Conservation (phyloP, 2,113 vertebrate species). For the Isichthys henryi region DNA sequence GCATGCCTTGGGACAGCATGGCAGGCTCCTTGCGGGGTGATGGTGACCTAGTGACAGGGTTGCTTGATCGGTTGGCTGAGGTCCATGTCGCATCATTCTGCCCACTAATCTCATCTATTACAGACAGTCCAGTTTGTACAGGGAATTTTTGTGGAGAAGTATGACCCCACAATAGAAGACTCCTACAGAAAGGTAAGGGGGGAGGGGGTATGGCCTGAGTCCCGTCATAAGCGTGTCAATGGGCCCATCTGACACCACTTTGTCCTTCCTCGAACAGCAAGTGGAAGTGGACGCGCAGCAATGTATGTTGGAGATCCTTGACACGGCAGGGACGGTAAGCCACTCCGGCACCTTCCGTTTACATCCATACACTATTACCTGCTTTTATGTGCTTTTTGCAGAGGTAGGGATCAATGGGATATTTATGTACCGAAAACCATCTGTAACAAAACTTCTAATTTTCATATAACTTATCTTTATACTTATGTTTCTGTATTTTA, state of each 20-base stretch:
- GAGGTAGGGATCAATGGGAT: neutral
- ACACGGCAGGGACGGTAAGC: conserved; percentile 96
- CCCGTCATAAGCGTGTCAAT: neutral
- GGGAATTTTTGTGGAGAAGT: conserved; percentile 99
- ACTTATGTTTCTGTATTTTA: neutral
- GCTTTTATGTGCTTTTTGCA: neutral
- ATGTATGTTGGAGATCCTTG: conserved; percentile 98
- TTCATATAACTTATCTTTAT: neutral
- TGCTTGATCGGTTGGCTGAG: neutral
- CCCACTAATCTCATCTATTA: conserved; percentile 24
- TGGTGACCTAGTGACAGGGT: neutral
- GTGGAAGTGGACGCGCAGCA: conserved; percentile 97
- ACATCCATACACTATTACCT: neutral
- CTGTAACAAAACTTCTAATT: neutral
- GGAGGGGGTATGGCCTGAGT: neutral
- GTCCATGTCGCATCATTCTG: neutral
- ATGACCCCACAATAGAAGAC: conserved; percentile 99
- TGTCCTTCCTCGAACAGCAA: conserved; percentile 67
- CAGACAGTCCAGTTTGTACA: conserved; percentile 99
- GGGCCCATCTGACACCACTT: neutral
- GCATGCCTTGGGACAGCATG: neutral
- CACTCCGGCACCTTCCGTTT: neutral
- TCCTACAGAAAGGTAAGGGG: conserved; percentile 93
- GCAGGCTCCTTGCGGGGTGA: neutral
- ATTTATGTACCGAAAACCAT: neutral